phyloP scores from a whole-genome alignment of 2,888 invertebrate species.

The Lasioglossum figueresi region DNA sequence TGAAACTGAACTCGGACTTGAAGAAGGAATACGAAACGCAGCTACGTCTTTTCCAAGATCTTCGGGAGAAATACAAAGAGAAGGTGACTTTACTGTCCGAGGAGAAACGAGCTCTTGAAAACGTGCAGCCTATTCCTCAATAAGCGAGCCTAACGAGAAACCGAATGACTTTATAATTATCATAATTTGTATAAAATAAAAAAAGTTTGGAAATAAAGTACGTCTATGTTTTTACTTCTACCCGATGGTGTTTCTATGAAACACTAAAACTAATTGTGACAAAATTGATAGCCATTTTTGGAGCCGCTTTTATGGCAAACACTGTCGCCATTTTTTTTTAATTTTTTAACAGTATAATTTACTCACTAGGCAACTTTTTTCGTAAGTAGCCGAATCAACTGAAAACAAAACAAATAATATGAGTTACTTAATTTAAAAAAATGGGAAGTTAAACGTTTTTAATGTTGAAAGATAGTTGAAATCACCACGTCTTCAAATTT shows the following conservation, averaged over 20 bases:
- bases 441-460: background rate
- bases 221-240: too few relatives aligned
- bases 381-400: background rate
- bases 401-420: background rate
- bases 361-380: too few relatives aligned
- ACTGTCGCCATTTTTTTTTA: too few relatives aligned
- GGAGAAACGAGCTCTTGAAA: constrained; percentile 83
- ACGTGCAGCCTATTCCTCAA: constrained; percentile 22
- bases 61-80: constrained; percentile 88
- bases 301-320: too few relatives aligned
- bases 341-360: too few relatives aligned
- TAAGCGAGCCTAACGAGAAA: constrained; percentile 6
- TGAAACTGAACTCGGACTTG: constrained; percentile 90
- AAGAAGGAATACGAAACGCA: constrained; percentile 92
- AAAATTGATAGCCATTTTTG: background rate
- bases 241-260: background rate
- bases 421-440: background rate
- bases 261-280: background rate
- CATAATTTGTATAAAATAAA: constrained; percentile 54
- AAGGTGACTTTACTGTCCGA: constrained; percentile 86
- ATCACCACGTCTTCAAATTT: background rate
- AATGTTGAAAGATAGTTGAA: background rate
- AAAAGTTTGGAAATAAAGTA: background rate
- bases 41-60: constrained; percentile 89
- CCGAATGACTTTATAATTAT: constrained; percentile 39